These are phyloP conservation scores for Ichneumoninae sp. DNA, from an alignment of 2,888 invertebrate species.

Conservation along the genomic window DNA sequence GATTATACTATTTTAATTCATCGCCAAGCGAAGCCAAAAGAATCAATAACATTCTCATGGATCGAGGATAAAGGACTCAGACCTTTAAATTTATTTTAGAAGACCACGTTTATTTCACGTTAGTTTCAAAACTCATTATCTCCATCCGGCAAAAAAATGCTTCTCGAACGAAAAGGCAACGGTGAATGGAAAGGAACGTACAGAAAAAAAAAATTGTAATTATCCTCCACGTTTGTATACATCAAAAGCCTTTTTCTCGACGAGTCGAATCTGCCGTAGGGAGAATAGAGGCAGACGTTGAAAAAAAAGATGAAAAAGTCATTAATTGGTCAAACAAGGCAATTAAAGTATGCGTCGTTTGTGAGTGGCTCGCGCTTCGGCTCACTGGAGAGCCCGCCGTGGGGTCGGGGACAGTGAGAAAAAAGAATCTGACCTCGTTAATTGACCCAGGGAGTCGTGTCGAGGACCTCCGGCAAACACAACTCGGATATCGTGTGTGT, in stretches of 20 bases:
- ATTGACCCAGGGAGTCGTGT: constrained; percentile 61
- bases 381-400: not conserved
- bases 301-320: not conserved
- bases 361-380: constrained; percentile 27
- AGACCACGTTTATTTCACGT: not conserved
- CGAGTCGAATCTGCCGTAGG: constrained; percentile 10
- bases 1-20: not conserved
- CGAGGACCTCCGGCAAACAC: constrained; percentile 41
- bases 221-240: not conserved
- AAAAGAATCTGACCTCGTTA: constrained; percentile 67
- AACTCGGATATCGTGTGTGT: constrained; percentile 36
- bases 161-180: not conserved
- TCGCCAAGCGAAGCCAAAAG: not conserved
- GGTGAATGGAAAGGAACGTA: not conserved
- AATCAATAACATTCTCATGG: not conserved
- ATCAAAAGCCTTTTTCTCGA: not conserved
- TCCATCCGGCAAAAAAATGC: not conserved
- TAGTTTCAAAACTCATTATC: not conserved
- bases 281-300: not conserved
- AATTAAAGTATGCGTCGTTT: constrained; percentile 59
- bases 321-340: constrained; percentile 61
- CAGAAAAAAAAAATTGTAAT: not conserved
- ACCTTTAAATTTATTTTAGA: not conserved
- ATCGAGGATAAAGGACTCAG: not conserved
- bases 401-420: constrained; percentile 12